Percentiles rank a stretch among this genome's conserved stretches.
Conservation (phyloP, 1,140 invertebrate species). For the Stegodyphus mimosarum region DNA sequence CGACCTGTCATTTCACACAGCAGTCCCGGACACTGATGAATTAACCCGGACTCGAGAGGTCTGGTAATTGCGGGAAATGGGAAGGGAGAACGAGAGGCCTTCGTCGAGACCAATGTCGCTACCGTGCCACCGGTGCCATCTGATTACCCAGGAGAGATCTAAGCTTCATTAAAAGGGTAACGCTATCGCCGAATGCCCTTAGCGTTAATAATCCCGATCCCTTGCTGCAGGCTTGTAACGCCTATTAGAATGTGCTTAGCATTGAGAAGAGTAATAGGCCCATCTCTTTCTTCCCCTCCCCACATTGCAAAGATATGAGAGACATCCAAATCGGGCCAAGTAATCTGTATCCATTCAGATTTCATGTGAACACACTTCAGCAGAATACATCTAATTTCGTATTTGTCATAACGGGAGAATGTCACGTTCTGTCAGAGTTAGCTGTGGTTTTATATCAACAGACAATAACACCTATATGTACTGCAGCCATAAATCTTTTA, state of each 20-base stretch:
- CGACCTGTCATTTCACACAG: conserved; percentile 47
- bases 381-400: too few relatives aligned
- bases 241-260: conserved; percentile 25
- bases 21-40: conserved; percentile 49
- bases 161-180: conserved; percentile 45
- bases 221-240: conserved; percentile 9
- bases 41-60: conserved; percentile 27
- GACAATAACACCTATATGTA: too few relatives aligned
- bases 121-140: conserved; percentile 23
- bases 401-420: too few relatives aligned
- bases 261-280: background rate
- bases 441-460: too few relatives aligned
- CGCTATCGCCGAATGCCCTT: conserved; percentile 36
- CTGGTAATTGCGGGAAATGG: conserved; percentile 28
- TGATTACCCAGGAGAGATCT: conserved; percentile 37
- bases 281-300: too few relatives aligned
- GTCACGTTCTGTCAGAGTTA: too few relatives aligned
- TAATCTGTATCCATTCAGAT: too few relatives aligned
- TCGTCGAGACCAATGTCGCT: conserved; percentile 5
- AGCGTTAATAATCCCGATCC: conserved; percentile 27
- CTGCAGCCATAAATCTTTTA: too few relatives aligned
- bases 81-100: conserved; percentile 5
- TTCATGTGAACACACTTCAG: too few relatives aligned
- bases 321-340: too few relatives aligned
- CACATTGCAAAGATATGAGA: too few relatives aligned